These are phyloP conservation scores for Scolopax bukidnonensis DNA, from an alignment of 2,797 vertebrate species.

Conservation along the genomic window DNA sequence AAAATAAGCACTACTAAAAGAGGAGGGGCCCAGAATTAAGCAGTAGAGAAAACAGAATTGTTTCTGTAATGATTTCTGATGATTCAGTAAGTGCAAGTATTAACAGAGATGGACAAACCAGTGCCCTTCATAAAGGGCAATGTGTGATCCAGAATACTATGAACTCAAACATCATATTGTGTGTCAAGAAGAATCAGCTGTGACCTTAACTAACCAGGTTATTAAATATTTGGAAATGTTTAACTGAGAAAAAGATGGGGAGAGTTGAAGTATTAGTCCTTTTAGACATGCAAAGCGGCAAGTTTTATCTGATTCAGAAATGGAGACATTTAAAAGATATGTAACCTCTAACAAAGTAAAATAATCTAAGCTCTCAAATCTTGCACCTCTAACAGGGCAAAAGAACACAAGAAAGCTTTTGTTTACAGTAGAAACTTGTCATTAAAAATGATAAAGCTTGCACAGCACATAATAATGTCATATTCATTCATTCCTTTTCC, in stretches of 20 bases:
- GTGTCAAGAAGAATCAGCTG: background rate
- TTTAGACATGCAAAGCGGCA: background rate
- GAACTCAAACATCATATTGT: background rate
- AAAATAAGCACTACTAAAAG: background rate
- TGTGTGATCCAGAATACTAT: background rate
- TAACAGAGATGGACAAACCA: background rate
- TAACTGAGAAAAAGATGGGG: background rate
- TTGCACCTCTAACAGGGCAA: background rate
- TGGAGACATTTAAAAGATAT: background rate
- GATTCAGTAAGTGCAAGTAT: background rate
- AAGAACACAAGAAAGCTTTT: background rate
- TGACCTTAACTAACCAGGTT: background rate
- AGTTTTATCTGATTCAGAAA: background rate
- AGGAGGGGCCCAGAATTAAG: background rate
- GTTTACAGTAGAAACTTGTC: background rate
- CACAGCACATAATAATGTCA: background rate
- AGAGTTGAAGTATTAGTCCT: background rate
- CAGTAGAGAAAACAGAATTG: background rate
- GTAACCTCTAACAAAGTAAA: background rate
- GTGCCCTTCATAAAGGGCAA: background rate
- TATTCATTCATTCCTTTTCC: background rate
- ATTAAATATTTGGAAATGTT: background rate
- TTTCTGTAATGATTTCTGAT: background rate
- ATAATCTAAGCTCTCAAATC: background rate
- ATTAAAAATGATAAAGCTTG: slow-evolving; percentile 5